Evolutionary conservation across 2,797 vertebrate genomes (phyloP).

Genomic region (Natrix natrix): DNA sequence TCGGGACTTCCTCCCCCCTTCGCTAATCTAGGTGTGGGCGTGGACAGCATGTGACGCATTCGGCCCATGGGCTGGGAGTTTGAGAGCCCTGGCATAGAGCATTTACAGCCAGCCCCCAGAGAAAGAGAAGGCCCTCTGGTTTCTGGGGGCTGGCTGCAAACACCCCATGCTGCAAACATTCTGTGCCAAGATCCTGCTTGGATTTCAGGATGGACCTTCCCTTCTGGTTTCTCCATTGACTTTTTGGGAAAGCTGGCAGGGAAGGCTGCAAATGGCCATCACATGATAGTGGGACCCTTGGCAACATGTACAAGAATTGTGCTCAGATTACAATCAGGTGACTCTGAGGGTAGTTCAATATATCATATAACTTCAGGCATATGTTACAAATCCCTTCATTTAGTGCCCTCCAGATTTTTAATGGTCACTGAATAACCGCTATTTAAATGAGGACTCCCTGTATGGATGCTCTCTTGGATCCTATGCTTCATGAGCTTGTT

Average conservation of each 20-base stretch:
- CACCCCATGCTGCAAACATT: neutral
- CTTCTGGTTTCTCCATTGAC: neutral
- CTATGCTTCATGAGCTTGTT: neutral
- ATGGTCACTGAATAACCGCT: neutral
- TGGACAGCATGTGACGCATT: too few species aligned
- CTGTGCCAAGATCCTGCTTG: neutral
- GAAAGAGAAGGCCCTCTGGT: neutral
- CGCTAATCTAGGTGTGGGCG: too few species aligned
- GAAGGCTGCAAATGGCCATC: neutral
- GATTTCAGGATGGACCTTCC: neutral
- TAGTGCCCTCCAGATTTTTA: neutral
- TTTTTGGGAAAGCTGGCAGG: neutral
- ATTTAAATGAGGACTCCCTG: neutral
- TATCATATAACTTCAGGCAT: neutral
- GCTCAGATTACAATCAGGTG: neutral
- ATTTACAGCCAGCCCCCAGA: neutral
- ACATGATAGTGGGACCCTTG: neutral
- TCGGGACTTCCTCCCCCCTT: too few species aligned
- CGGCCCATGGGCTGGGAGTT: too few species aligned
- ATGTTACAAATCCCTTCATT: neutral
- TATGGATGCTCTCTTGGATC: neutral
- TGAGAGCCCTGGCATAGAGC: neutral
- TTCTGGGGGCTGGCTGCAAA: neutral
- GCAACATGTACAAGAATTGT: neutral
- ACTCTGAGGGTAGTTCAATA: too few species aligned